Evolutionary conservation across 2,888 invertebrate genomes (phyloP), one percentile per base, ranked within the genome.

Genomic region (Leptinotarsa peninsularis): DNA sequence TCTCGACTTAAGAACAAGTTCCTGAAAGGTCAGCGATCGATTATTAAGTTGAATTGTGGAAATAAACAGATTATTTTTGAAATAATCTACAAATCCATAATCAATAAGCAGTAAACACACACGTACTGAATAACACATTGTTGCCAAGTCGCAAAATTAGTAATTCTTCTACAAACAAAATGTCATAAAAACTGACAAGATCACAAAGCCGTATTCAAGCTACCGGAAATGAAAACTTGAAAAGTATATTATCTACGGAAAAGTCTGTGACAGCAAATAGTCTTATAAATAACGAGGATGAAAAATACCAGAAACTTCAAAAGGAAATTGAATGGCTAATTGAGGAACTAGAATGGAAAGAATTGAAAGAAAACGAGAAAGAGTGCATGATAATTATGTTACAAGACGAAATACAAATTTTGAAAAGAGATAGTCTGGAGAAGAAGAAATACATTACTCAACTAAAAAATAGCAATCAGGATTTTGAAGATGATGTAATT

Each of bases 91-190:
- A 63, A 63, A 63, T 21, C 23, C 18, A 13, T 63, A 33, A 63
- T 33, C 63, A 2, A 3, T 1, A 63, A 63, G 1, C 63, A 1
- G 23, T 18, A 63, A 10, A 21, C 2, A 63, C 15, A 63, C 10
- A 33, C 27, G 63, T 63, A 63, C 63, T 63, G 21, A 63, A 23
- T 63, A 63, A 23, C 63, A 63, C 21, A 63, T 7, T 14, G 63
- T 63, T 63, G 63, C 63, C 63, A 63, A 63, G 63, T 63, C 63
- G 63, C 33, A 63, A 63, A 33, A 27, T 63, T 13, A 63, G 3
- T 63, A 10, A 63, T 18, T 63, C 15, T 63, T 27, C 4, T 63
- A 23, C 18, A 23, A 63, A 63, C 33, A 63, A 63, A 63, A 63
- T 63, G 7, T 63, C 63, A 63, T 63, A 1, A 15, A 63, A 63